Base-by-base conservation (phyloP, 2,797 vertebrate genomes). In the Urophycis tenuis region DNA sequence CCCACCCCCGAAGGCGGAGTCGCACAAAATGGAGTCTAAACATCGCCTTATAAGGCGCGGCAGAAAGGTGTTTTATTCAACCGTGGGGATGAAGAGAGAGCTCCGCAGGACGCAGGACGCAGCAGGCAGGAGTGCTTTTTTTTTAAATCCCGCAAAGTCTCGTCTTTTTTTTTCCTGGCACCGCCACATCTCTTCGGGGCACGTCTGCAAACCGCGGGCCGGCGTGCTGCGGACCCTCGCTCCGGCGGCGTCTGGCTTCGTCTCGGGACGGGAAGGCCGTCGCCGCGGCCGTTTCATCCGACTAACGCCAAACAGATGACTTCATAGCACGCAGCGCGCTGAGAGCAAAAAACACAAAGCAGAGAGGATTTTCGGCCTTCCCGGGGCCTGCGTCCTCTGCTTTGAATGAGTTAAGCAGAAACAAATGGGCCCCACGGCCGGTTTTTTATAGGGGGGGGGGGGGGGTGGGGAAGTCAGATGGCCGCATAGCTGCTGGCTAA, bases 41-140 rank as follows among this genome's bases (percentile, higher is more conserved):
- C 89, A 92, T 92, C 90, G 88, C 86, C 90, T 91, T 92, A 91
- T 92, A 91, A 91, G 91, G 91, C 74, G 86, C 81, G 83, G 85
- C n/a, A 0, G 76, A 29, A 87, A 87, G 89, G 88, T 89, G 88
- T 87, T 89, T 88, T 82, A 83, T 80, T 74, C 80, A 87, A 81
- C 81, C 81, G 77, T 84, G 15, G 82, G 78, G 88, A 69, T 82
- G n/a, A 82, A 35, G 86, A 79, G 78, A 36, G 78, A 53, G 73
- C 53, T 19, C 53, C 25, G 11, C n/a, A 60, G 53, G 29, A 25
- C 14, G 10, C n/a, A 67, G n/a, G 29, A 67, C 60, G 29, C 73
- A 85, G 76, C 81, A 78, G 82, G 15, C 31, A 30, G 39, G 76
- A 14, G 83, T 76, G 84, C 86, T 84, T 85, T 85, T 15, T 71